These are phyloP conservation scores for Megaceryle torquata DNA, from an alignment of 2,113 vertebrate species.

Conservation along the genomic window DNA sequence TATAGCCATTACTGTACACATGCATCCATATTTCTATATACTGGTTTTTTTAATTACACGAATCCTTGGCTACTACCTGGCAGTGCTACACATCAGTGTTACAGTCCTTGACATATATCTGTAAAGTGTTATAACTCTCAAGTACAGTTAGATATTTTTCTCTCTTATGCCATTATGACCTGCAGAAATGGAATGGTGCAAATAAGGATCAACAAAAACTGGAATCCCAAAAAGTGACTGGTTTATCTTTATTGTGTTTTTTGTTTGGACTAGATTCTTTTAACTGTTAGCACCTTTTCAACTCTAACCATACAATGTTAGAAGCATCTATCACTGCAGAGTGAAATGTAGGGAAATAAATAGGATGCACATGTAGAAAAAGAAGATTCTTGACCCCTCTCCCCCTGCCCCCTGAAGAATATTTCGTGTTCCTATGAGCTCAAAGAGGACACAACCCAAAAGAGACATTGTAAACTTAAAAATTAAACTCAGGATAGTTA, in stretches of 20 bases:
- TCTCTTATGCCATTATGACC: not conserved
- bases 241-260: not conserved
- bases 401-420: not conserved
- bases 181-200: not conserved
- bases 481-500: not conserved
- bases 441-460: not conserved
- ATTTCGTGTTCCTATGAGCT: not conserved
- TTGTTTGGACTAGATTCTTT: not conserved
- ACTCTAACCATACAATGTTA: not conserved
- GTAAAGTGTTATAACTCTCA: not conserved
- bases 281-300: not conserved
- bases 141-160: not conserved
- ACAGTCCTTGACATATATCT: not conserved
- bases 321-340: not conserved
- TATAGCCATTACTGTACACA: not conserved
- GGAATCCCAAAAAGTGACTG: not conserved
- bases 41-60: not conserved
- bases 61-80: not conserved
- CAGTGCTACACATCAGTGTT: not conserved
- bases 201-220: not conserved
- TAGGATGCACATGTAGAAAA: not conserved
- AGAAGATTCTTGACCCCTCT: not conserved
- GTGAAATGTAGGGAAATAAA: not conserved
- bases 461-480: not conserved
- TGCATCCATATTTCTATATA: not conserved